phyloP scores from a whole-genome alignment of 2,888 invertebrate species.

The Drosophila bunnanda region DNA sequence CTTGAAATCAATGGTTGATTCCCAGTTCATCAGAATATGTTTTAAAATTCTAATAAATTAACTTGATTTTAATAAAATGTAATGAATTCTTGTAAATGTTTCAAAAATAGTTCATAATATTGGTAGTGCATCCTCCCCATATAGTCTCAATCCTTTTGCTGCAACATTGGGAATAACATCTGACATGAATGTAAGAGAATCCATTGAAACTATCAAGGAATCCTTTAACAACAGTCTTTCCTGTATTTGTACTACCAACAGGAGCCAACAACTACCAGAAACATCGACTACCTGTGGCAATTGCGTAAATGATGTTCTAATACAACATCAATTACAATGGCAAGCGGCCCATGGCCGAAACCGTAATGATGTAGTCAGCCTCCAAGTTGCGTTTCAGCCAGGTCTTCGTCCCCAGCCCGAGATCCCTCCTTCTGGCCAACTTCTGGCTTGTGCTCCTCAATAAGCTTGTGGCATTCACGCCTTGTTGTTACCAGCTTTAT shows the following conservation, averaged over 20 bases:
- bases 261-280: constrained; percentile 17
- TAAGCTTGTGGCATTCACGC: constrained; percentile 76
- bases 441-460: constrained; percentile 35
- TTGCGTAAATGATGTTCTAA: constrained; percentile 81
- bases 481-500: constrained; percentile 61
- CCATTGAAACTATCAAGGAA: not conserved
- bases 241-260: constrained; percentile 1
- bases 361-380: constrained; percentile 71
- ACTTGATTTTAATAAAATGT: not conserved
- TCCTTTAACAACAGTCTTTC: constrained; percentile 1
- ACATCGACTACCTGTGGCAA: constrained; percentile 61
- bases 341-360: constrained; percentile 73
- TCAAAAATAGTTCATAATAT: not conserved
- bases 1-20: too few species aligned
- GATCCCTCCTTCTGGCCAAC: constrained; percentile 4
- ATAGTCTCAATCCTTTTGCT: too few species aligned
- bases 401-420: constrained; percentile 3
- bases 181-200: not conserved
- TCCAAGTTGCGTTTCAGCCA: constrained; percentile 58
- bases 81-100: not conserved
- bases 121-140: not conserved
- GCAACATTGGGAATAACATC: not conserved
- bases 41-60: too few species aligned
- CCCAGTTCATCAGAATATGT: too few species aligned
- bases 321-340: constrained; percentile 79